Percentiles rank a stretch among this genome's conserved stretches.
These are phyloP conservation scores for Amiota mariae DNA, from an alignment of 2,888 invertebrate genomes.

Conservation along the genomic window DNA sequence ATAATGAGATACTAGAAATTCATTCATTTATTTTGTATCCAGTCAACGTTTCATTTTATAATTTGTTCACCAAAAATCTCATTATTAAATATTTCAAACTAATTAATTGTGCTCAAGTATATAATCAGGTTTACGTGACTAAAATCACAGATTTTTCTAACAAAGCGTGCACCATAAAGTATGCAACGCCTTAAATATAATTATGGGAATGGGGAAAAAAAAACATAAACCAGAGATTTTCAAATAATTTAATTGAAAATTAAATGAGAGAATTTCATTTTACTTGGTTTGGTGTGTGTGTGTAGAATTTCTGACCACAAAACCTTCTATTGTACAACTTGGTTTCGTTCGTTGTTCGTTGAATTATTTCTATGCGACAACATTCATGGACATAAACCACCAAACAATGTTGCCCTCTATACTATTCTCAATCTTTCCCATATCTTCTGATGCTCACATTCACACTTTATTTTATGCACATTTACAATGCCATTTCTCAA, in stretches of 20 bases:
- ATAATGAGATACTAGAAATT: too few species aligned
- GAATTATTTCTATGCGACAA: neutral
- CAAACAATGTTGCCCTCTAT: constrained; percentile 20
- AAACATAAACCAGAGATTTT: too few species aligned
- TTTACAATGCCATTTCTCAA: constrained; percentile 19
- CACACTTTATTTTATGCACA: constrained; percentile 24
- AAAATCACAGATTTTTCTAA: constrained; percentile 42
- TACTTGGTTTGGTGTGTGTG: neutral
- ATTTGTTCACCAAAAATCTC: too few species aligned
- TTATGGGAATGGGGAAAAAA: too few species aligned
- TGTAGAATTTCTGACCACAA: neutral
- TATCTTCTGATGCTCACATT: constrained; percentile 11
- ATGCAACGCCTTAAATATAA: too few species aligned
- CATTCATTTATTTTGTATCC: too few species aligned
- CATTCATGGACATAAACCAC: neutral
- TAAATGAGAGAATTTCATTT: neutral
- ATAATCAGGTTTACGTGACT: constrained; percentile 49
- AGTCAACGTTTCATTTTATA: too few species aligned
- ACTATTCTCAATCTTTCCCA: neutral
- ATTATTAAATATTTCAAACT: constrained; percentile 26
- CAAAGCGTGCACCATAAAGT: neutral
- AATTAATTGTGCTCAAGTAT: constrained; percentile 45
- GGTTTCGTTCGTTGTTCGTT: neutral
- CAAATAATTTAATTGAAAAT: neutral
- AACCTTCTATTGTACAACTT: neutral